Conservation (phyloP, 2,113 vertebrate species). For the Pleuronectes platessa region DNA sequence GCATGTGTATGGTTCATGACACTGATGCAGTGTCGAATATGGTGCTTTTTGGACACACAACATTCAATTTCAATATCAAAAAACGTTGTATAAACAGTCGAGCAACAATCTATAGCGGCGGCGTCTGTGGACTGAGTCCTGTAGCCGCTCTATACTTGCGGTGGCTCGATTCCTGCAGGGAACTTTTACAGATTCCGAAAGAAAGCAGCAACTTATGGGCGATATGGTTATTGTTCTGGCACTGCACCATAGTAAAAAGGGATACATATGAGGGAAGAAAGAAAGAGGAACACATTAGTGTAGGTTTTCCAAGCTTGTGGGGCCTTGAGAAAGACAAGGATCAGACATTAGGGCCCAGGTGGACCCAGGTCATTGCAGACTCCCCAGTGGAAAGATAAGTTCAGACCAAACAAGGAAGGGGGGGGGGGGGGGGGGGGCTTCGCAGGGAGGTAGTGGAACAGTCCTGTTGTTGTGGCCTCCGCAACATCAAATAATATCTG, state of each 20-base stretch:
- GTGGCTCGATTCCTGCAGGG: no score
- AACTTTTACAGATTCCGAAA: no score
- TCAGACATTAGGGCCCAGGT: constrained; percentile 16
- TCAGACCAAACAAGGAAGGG: constrained; percentile 82
- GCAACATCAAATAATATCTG: constrained; percentile 84
- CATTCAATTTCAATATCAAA: no score
- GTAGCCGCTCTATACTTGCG: no score
- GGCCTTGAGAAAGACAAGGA: constrained; percentile 42
- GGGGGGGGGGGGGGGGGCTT: constrained; percentile 56
- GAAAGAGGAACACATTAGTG: constrained; percentile 22
- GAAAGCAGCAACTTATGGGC: no score
- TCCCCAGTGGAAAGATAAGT: constrained; percentile 77
- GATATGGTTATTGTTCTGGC: not conserved
- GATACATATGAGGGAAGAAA: not conserved
- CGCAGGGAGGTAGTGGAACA: constrained; percentile 81
- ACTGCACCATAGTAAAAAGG: not conserved
- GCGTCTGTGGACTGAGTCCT: no score
- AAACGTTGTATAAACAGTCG: no score
- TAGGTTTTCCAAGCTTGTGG: constrained; percentile 23
- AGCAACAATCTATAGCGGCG: no score
- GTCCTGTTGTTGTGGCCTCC: constrained; percentile 83
- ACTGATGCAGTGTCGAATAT: no score
- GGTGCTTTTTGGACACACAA: no score
- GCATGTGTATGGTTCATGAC: no score
- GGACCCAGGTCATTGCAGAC: constrained; percentile 65